Evolutionary conservation across 2,888 invertebrate genomes (phyloP).

Genomic region (Ophion ventricosus): DNA sequence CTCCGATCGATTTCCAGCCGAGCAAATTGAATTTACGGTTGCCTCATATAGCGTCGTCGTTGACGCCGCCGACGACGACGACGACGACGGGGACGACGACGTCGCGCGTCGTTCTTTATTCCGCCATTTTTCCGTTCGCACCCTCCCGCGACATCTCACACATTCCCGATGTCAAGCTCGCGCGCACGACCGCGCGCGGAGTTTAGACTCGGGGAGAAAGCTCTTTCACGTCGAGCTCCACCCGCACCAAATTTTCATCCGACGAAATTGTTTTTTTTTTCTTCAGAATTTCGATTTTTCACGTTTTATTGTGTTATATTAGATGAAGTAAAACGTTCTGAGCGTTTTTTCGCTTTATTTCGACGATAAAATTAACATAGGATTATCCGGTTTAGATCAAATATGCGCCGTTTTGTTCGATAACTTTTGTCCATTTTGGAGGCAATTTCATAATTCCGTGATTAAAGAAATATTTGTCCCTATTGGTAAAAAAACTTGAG

Average conservation of each 20-base stretch:
- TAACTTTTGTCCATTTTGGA: too few species aligned
- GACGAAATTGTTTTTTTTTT: neutral
- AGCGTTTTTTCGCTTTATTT: too few species aligned
- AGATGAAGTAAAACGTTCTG: too few species aligned
- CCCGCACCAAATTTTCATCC: neutral
- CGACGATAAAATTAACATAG: too few species aligned
- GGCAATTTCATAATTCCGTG: too few species aligned
- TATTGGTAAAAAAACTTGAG: too few species aligned
- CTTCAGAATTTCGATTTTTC: neutral
- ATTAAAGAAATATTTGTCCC: too few species aligned
- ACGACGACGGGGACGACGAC: constrained; percentile 3
- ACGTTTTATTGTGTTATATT: neutral
- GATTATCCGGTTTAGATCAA: too few species aligned
- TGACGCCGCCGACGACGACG: constrained; percentile 12
- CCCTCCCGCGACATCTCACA: neutral
- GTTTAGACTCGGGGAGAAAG: neutral
- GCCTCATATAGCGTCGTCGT: constrained; percentile 31
- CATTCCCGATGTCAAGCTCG: neutral
- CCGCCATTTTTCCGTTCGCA: constrained; percentile 15
- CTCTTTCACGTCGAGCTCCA: neutral
- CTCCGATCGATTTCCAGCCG: constrained; percentile 57
- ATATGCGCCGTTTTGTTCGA: too few species aligned
- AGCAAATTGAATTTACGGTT: constrained; percentile 59
- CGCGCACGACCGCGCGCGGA: neutral
- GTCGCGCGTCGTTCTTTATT: constrained; percentile 34